Conservation (phyloP, 2,113 vertebrate species). For the Columba janthina region DNA sequence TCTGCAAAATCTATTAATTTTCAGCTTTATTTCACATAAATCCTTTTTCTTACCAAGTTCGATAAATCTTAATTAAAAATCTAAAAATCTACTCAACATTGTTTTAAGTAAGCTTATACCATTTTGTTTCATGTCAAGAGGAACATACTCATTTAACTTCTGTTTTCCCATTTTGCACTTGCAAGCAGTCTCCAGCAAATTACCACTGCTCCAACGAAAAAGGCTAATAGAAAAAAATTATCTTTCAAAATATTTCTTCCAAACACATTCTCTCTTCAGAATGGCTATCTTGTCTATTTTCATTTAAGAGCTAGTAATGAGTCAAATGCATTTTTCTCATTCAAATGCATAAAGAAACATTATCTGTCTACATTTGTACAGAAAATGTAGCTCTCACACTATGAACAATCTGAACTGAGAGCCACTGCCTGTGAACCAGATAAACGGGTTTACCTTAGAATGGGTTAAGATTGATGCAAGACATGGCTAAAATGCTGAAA, state of each 20-base stretch:
- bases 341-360: not conserved
- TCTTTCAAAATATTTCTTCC: not conserved
- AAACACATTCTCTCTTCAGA: not conserved
- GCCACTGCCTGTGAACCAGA: not conserved
- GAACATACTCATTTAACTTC: not conserved
- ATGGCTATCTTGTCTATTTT: not conserved
- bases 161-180: not conserved
- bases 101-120: not conserved
- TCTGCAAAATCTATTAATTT: not conserved
- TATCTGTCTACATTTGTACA: not conserved
- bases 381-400: not conserved
- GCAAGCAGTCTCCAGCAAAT: not conserved
- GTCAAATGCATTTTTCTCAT: not conserved
- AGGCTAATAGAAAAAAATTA: not conserved
- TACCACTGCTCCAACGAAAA: not conserved
- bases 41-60: not conserved
- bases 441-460: not conserved
- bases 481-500: not conserved
- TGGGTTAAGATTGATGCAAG: fast-evolving
- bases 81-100: not conserved
- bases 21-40: not conserved
- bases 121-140: not conserved
- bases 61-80: not conserved
- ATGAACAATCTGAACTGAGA: not conserved
- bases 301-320: not conserved